A percentile compares a stretch with the other conserved stretches of the same genome.
phyloP scores from a whole-genome alignment of 1,140 invertebrate genomes.

The Trachymyrmex cornetzi region DNA sequence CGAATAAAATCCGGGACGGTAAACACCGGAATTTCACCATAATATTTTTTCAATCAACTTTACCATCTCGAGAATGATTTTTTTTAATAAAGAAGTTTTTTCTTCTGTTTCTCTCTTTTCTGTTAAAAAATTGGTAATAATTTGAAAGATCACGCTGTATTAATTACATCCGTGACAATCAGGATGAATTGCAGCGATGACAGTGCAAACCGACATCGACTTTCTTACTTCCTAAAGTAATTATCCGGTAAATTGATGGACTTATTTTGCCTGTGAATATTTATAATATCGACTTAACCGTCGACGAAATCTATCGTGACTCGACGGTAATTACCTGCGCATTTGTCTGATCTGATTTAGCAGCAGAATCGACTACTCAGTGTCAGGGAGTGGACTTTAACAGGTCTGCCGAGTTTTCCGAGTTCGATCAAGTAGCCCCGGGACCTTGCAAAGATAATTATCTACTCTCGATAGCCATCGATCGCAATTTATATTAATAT shows the following conservation, averaged over 20 bases:
- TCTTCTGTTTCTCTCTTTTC: too few species aligned
- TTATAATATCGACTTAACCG: slow-evolving; percentile 17
- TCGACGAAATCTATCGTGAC: slow-evolving; percentile 34
- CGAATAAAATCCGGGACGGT: too few species aligned
- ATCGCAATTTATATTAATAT: neutral
- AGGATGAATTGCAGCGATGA: neutral
- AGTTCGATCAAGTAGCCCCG: slow-evolving; percentile 76
- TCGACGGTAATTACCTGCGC: slow-evolving; percentile 28
- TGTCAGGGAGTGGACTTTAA: slow-evolving; percentile 39
- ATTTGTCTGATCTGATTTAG: slow-evolving; percentile 47
- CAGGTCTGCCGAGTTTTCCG: slow-evolving; percentile 67
- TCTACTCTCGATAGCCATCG: neutral
- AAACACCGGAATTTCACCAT: too few species aligned
- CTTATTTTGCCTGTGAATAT: slow-evolving; percentile 2
- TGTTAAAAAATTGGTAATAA: too few species aligned
- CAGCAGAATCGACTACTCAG: slow-evolving; percentile 54
- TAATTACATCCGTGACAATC: too few species aligned
- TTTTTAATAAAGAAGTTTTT: too few species aligned
- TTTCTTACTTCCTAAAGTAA: neutral
- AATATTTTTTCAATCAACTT: too few species aligned
- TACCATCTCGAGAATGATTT: too few species aligned
- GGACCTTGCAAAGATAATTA: slow-evolving; percentile 65
- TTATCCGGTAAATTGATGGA: neutral
- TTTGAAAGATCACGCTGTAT: too few species aligned
- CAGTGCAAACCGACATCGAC: neutral